Percentiles rank a stretch among this genome's conserved stretches.
Evolutionary conservation across 2,888 invertebrate species (phyloP).

Genomic region (Temnothorax ravouxi): DNA sequence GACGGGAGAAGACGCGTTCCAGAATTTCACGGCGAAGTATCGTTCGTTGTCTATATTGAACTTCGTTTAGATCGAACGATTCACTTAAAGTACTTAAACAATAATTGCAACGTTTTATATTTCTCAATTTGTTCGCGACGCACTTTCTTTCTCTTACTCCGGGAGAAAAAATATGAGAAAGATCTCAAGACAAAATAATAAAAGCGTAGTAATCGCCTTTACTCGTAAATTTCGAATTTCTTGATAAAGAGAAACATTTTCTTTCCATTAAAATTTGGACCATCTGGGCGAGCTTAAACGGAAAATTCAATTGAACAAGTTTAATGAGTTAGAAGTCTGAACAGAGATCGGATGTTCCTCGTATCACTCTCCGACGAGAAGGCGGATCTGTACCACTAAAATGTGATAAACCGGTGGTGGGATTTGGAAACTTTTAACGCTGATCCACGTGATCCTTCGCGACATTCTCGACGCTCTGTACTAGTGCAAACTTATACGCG

Average conservation of each 20-base stretch:
- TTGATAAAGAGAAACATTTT: neutral
- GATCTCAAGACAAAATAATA: neutral
- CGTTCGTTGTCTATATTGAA: neutral
- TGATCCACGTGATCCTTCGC: conserved; percentile 38
- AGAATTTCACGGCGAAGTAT: neutral
- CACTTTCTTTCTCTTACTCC: neutral
- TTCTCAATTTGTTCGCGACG: neutral
- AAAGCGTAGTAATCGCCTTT: neutral
- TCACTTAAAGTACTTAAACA: neutral
- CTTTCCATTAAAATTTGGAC: conserved; percentile 3
- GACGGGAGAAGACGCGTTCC: neutral
- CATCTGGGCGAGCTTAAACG: conserved; percentile 1
- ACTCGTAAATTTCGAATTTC: neutral
- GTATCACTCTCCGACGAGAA: conserved; percentile 18
- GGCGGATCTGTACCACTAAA: conserved; percentile 27
- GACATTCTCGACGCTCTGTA: conserved; percentile 25
- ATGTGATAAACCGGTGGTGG: conserved; percentile 42
- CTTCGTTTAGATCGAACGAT: neutral
- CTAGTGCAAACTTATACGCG: neutral
- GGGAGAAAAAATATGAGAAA: neutral
- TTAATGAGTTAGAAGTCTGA: conserved; percentile 19
- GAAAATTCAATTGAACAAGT: conserved; percentile 30
- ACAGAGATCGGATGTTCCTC: conserved; percentile 12
- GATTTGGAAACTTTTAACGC: conserved; percentile 44
- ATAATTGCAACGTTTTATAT: conserved; percentile 20